Base-by-base conservation (phyloP, 2,797 vertebrate species). In the Botia kubotai region DNA sequence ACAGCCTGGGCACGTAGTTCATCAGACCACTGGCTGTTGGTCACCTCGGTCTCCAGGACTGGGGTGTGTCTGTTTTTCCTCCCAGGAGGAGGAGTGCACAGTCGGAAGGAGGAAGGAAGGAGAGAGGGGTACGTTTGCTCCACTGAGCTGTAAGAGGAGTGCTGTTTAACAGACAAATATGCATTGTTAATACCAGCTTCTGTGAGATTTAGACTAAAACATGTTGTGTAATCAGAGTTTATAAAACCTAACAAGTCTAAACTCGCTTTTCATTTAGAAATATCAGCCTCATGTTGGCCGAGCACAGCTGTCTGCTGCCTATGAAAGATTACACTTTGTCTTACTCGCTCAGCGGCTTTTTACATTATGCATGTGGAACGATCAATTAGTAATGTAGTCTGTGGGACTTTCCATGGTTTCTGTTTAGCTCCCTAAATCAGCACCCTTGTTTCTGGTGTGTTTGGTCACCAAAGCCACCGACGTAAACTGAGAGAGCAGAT, bases 31-130 rank as follows among this genome's bases (percentile, higher is more conserved):
- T 88, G 87, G 16, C 82, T 80, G 1, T 23, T 77, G 14, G 89
- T 89, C 72, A 70, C 77, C 57, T 93, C 91, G 16, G 66, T 76
- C 39, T 80, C 86, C 55, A 19, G 84, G 19, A 88, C 83, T 58
- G 90, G 87, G 73, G 86, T 91, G 85, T 87, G 91, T 79, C 89
- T 88, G 86, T 82, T 86, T 75, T 89, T 91, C 62, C 83, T 88
- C 75, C 93, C 92, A 83, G 89, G 68, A 6, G 94, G 94, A 72
- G 94, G 94, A 17, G 91, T 93, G 73, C 87, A 57, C 36, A 95
- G 92, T 72, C 93, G 91, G 89, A 94, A 93, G 63, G 87, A 79
- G 21, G 89, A 60, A 53, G 93, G 90, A 1, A 88, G 87, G 57
- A 90, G 82, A 74, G 89, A 85, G 19, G 85, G 48, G 16, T 75